Evolutionary conservation across 2,888 invertebrate species (phyloP).

Genomic region (Phasia obesa): DNA sequence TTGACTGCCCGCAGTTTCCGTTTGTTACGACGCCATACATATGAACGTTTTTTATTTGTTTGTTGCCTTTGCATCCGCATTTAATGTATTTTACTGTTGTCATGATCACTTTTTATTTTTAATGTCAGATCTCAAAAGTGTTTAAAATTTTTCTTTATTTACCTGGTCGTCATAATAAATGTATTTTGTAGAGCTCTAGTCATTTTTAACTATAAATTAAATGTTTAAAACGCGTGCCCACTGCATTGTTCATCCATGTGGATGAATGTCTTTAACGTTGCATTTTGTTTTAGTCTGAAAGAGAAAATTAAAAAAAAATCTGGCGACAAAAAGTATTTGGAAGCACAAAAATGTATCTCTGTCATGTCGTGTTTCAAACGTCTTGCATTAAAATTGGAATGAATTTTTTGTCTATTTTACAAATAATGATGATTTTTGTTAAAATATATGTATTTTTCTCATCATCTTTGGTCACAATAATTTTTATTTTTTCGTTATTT

Average conservation of each 20-base stretch:
- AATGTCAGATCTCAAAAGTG: too few relatives aligned
- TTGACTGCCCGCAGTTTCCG: too few relatives aligned
- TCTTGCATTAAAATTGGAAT: conserved; percentile 16
- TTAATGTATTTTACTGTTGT: too few relatives aligned
- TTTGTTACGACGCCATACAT: too few relatives aligned
- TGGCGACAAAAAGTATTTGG: conserved; percentile 32
- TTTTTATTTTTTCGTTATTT: conserved; percentile 58
- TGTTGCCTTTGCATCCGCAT: too few relatives aligned
- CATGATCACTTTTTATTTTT: too few relatives aligned
- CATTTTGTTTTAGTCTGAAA: conserved; percentile 29
- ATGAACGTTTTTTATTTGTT: too few relatives aligned
- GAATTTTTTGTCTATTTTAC: conserved; percentile 21
- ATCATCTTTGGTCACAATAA: conserved; percentile 23
- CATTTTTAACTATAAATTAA: too few relatives aligned
- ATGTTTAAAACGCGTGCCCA: background rate
- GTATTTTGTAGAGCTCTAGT: too few relatives aligned
- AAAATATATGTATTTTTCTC: conserved; percentile 32
- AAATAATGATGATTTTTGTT: conserved; percentile 31
- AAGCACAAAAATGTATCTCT: conserved; percentile 44
- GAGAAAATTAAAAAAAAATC: conserved; percentile 6
- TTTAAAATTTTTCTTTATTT: too few relatives aligned
- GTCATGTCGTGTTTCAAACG: conserved; percentile 23
- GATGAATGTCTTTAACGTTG: conserved; percentile 5
- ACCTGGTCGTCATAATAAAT: too few relatives aligned
- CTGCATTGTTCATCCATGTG: background rate